A percentile compares a stretch with the other conserved stretches of the same genome.
These are phyloP conservation scores for Sebastes kiyomatsui DNA, from an alignment of 2,797 vertebrate genomes.

Conservation along the genomic window DNA sequence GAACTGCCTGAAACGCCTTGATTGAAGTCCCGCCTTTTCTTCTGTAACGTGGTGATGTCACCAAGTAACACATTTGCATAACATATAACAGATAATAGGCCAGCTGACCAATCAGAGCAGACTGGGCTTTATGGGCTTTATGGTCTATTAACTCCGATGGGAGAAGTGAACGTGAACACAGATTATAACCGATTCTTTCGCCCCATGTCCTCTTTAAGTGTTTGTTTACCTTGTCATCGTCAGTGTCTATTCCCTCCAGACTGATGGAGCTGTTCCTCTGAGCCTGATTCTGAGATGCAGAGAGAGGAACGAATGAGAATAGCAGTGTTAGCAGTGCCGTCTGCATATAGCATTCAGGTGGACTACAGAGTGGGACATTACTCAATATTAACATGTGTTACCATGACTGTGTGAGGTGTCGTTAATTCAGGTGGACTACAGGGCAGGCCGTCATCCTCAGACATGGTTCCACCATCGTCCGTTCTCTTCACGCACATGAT, in stretches of 20 bases:
- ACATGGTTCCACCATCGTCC: constrained; percentile 82
- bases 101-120: too few relatives aligned
- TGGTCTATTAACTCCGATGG: too few relatives aligned
- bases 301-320: neutral
- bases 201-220: too few relatives aligned
- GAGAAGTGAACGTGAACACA: too few relatives aligned
- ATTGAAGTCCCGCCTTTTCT: too few relatives aligned
- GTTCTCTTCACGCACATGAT: constrained; percentile 78
- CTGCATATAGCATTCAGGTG: neutral
- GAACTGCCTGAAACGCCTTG: too few relatives aligned
- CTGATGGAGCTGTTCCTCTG: constrained; percentile 85
- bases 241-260: constrained; percentile 85
- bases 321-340: neutral
- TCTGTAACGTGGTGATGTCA: too few relatives aligned
- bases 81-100: too few relatives aligned
- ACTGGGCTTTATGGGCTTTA: too few relatives aligned
- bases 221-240: constrained; percentile 85
- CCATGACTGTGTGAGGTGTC: constrained; percentile 64
- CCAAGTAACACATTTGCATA: too few relatives aligned
- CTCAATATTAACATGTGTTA: constrained; percentile 41
- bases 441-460: constrained; percentile 85
- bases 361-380: neutral
- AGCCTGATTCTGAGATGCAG: constrained; percentile 64
- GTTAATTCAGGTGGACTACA: constrained; percentile 85
- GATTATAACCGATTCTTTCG: too few relatives aligned